Base-by-base conservation (phyloP, 2,888 invertebrate species). In the Pegoplata infirma region DNA sequence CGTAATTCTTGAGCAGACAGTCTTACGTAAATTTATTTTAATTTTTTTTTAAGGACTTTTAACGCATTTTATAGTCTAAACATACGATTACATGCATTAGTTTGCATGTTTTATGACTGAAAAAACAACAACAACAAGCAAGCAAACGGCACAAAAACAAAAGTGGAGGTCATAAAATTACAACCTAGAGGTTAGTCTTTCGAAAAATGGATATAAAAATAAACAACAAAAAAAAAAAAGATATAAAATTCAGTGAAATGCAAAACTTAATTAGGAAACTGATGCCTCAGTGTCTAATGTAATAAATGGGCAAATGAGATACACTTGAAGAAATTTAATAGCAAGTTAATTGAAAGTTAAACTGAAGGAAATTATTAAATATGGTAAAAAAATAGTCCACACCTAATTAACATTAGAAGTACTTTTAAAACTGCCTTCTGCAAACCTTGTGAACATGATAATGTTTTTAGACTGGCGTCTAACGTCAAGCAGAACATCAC, bases 31-130 rank as follows among this genome's bases (percentile, higher is more conserved):
- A 75, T 81, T 79, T 78, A 79, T 80, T 82, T 82, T 81, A 80
- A 82, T 82, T 82, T 81, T 51, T 76, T 82, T 82, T 82, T 82
- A 82, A 82, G 82, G 81, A 82, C 77, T 81, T 51, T 17, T 80
- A 76, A 47, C 79, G 76, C 58, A 76, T 80, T 80, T 81, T 80
- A 76, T 76, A 63, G 75, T 80, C 76, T 61, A 79, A 74, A 76
- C 68, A 77, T 46, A 68, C 72, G 75, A 79, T 80, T 59, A 80
- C 80, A 69, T 63, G 74, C 75, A 73, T 79, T 79, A 69, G 66
- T 82, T 81, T 80, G 72, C 78, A 79, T 68, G 69, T 81, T 82
- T 81, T 81, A 81, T 49, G 81, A 77, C 28, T 17, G 14, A 40
- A 4, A 36, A 36, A 36, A 36, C 10, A 28, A 28, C 10, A 14